A percentile compares a stretch with the other conserved stretches of the same genome.
Conservation (phyloP, 2,888 invertebrate genomes). For the Napeogenes inachia region DNA sequence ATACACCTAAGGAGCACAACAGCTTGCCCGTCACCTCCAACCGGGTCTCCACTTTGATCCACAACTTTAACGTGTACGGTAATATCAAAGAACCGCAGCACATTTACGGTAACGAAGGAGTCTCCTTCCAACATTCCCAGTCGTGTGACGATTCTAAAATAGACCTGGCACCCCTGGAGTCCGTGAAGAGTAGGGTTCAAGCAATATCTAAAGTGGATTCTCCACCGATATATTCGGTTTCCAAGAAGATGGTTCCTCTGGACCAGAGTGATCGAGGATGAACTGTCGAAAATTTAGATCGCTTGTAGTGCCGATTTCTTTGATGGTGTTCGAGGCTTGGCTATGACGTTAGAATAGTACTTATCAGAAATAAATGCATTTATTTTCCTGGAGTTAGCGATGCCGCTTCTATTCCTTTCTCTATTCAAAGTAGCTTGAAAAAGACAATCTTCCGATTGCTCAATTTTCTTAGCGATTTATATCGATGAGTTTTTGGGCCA, state of each 20-base stretch:
- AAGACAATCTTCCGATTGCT: conserved; percentile 58
- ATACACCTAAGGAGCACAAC: conserved; percentile 58
- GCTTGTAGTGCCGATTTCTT: conserved; percentile 55
- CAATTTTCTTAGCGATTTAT: conserved; percentile 45
- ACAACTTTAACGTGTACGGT: conserved; percentile 69
- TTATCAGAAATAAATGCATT: conserved; percentile 41
- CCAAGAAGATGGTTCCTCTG: conserved; percentile 62
- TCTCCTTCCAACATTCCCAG: conserved; percentile 49
- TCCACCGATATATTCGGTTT: conserved; percentile 67
- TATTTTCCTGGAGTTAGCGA: conserved; percentile 40
- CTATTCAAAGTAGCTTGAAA: conserved; percentile 45
- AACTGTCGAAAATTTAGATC: conserved; percentile 40
- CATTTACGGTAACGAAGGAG: conserved; percentile 66
- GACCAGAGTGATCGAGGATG: conserved; percentile 67
- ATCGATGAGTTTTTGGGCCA: conserved; percentile 12
- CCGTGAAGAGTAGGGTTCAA: conserved; percentile 67
- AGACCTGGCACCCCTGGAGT: conserved; percentile 61
- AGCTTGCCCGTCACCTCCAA: conserved; percentile 63
- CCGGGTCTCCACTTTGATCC: conserved; percentile 66
- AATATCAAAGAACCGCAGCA: conserved; percentile 66
- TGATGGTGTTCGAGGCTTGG: conserved; percentile 22
- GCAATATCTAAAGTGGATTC: conserved; percentile 62
- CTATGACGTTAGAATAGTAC: conserved; percentile 37
- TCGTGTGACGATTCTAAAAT: conserved; percentile 59
- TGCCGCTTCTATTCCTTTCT: conserved; percentile 40